Base-by-base conservation (phyloP, 2,888 invertebrate genomes). In the Clepsis dumicolana region DNA sequence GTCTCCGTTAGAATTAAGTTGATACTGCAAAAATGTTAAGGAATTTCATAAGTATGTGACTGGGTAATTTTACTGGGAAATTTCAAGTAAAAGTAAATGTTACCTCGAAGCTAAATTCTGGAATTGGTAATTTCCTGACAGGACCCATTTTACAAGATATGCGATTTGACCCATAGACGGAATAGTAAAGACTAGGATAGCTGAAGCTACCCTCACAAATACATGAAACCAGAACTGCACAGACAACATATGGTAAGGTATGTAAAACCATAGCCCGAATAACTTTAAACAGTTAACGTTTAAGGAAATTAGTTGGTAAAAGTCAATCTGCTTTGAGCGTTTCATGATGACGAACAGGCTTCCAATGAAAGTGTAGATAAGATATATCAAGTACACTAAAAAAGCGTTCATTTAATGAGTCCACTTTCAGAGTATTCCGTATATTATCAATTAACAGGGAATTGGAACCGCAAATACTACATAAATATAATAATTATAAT, bases 1-100 rank as follows among this genome's bases (percentile, higher is more conserved):
- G 82, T 44, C 78, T 88, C 88, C 3, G 85, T 85, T 35, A 86
- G 60, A 61, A 85, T 73, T 67, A 88, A 74, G 73, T 87, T 88
- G 64, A 81, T 76, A 52, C 88, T 87, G 82, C 1, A 32, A 57
- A 35, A 18, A 57, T 12, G 21, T 8, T 32, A 0, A 29, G 29
- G 5, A 35, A 10, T 35, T 35, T 0, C 0, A 14, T 35, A 35
- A 12, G 38, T n/a, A n/a, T 8, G n/a, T 2, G 5, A 41, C n/a
- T 41, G 1, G 3, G 1, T 16, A 7, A 29, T 29, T 29, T 29
- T 7, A 7, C 7, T 29, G 7, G 7, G 29, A 29, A 7, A 7
- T 29, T 18, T 44, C 44, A n/a, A 44, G 44, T 44, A 3, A 4
- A 2, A 16, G 2, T 18, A 3, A 50, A 57, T 41, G 38, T 24